These are phyloP conservation scores for Cecidostiba fungosa DNA, from an alignment of 2,888 invertebrate genomes.

Conservation along the genomic window DNA sequence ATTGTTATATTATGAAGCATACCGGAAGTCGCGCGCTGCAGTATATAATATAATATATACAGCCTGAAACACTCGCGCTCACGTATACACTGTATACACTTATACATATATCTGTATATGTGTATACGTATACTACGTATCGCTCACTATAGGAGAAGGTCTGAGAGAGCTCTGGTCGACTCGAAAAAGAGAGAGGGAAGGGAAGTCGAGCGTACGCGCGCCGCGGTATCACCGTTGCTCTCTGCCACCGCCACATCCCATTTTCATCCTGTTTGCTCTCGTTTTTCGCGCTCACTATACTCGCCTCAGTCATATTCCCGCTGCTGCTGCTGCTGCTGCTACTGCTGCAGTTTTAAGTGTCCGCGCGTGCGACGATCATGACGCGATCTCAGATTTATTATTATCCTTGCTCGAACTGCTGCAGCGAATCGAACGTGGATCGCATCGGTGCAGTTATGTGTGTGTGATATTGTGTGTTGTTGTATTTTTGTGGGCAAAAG, in stretches of 20 bases:
- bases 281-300: conserved; percentile 62
- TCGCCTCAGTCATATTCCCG: conserved; percentile 47
- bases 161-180: neutral
- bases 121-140: conserved; percentile 22
- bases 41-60: neutral
- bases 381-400: neutral
- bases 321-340: too few species aligned
- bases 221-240: conserved; percentile 59
- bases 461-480: neutral
- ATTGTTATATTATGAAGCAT: conserved; percentile 32
- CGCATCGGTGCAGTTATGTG: neutral
- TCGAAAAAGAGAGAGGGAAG: conserved; percentile 52
- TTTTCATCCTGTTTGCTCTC: conserved; percentile 71
- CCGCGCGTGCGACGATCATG: neutral
- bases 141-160: conserved; percentile 28
- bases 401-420: neutral
- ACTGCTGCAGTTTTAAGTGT: neutral
- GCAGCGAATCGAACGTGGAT: neutral
- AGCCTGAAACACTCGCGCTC: conserved; percentile 52
- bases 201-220: conserved; percentile 63
- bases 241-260: conserved; percentile 70
- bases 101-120: neutral
- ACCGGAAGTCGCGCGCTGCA: conserved; percentile 45
- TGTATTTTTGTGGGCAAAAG: neutral
- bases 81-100: neutral